These are phyloP conservation scores for Seriola quinqueradiata DNA, from an alignment of 2,113 vertebrate species.

Conservation along the genomic window DNA sequence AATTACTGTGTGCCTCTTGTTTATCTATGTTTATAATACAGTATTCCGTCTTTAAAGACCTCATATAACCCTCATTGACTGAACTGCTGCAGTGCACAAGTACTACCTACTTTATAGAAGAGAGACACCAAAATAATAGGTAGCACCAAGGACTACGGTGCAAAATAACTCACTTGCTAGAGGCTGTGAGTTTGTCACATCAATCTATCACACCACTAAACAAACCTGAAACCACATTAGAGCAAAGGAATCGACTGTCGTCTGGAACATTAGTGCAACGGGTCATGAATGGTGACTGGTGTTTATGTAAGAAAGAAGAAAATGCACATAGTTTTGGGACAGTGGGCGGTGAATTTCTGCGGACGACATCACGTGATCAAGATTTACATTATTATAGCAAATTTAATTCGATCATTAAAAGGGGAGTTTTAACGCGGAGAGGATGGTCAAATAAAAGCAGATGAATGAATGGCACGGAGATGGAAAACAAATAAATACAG, in stretches of 20 bases:
- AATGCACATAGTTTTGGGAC: neutral
- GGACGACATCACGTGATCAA: neutral
- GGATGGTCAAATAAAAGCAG: neutral
- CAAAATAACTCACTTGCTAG: conserved; percentile 3
- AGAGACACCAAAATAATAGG: neutral
- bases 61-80: neutral
- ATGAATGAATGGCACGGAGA: neutral
- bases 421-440: neutral
- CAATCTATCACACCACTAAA: conserved; percentile 27
- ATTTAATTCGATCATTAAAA: neutral
- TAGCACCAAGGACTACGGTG: neutral
- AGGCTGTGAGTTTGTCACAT: neutral
- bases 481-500: conserved; percentile 43
- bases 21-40: neutral
- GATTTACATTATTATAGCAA: neutral
- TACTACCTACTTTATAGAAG: neutral
- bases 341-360: neutral
- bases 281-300: conserved; percentile 22
- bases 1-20: neutral
- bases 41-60: neutral
- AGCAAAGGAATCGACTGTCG: conserved; percentile 46
- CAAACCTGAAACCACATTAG: conserved; percentile 59
- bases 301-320: neutral
- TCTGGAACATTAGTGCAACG: conserved; percentile 49
- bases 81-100: conserved; percentile 27